Base-by-base conservation (phyloP, 2,888 invertebrate genomes). In the Drosophila ochracea region DNA sequence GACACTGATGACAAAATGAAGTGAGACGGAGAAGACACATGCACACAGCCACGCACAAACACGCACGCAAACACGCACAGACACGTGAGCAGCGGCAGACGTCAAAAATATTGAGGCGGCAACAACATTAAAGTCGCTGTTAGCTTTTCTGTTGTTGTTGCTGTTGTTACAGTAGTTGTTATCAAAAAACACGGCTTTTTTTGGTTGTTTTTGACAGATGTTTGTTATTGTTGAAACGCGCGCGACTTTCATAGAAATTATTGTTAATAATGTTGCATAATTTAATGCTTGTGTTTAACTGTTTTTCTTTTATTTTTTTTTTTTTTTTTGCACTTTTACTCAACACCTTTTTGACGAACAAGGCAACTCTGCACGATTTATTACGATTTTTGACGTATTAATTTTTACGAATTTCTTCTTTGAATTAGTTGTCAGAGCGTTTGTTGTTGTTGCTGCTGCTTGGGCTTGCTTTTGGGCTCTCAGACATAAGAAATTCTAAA, bases 401-500 rank as follows among this genome's bases (percentile, higher is more conserved):
- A 41, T 53, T 60, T 63, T 41, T 52, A 41, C n/a, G 68, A 28
- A 62, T 73, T 73, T 62, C 19, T 79, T 61, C 25, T 49, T 35
- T 43, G 43, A 54, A 39, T 73, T 55, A 47, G 41, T 62, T 61
- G 41, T 35, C 53, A 78, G 67, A 72, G 62, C 78, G 60, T 63
- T 72, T 64, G 37, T 64, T 58, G 19, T 47, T 62, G 21, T 28
- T 55, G 25, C 5, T 67, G 66, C 59, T 55, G 66, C 47, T 71
- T 43, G 39, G 55, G 16, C 28, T 57, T 47, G 25, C 47, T 47
- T 47, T 39, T 57, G 39, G 57, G 57, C 52, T 69, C 71, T 68
- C 63, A 75, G 65, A 81, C 77, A 77, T 74, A 82, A 77, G 80
- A 82, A 77, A 70, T 85, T 83, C 66, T 72, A 63, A 57, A 80